phyloP scores from a whole-genome alignment of 2,888 invertebrate species.

The Erebia aethiops region DNA sequence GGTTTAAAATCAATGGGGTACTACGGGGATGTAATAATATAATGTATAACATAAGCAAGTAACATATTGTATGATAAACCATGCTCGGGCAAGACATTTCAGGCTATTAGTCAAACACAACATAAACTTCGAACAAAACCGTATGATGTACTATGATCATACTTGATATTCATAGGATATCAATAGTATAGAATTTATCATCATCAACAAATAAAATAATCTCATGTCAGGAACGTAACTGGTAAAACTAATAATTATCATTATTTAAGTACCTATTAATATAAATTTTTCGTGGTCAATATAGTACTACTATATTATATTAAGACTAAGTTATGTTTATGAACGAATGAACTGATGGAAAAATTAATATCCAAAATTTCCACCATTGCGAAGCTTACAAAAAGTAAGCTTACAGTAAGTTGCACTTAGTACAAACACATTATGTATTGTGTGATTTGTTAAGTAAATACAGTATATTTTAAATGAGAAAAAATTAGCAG shows the following conservation, averaged over 20 bases:
- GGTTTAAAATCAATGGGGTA: conserved; percentile 42
- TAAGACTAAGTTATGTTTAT: too few relatives aligned
- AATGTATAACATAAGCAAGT: conserved; percentile 18
- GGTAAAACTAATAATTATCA: conserved; percentile 45
- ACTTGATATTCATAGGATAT: conserved; percentile 15
- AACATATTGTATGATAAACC: conserved; percentile 43
- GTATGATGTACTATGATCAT: conserved; percentile 13
- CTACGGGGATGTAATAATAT: conserved; percentile 38
- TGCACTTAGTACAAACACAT: too few relatives aligned
- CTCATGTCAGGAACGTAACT: conserved; percentile 61
- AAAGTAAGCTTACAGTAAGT: too few relatives aligned
- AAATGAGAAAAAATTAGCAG: too few relatives aligned
- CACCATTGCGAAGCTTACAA: too few relatives aligned
- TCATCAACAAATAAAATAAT: conserved; percentile 72
- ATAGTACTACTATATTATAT: too few relatives aligned
- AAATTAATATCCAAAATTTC: too few relatives aligned
- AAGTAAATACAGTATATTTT: too few relatives aligned
- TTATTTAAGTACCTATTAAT: not conserved
- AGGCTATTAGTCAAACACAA: conserved; percentile 75
- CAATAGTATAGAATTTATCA: conserved; percentile 47
- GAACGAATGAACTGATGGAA: too few relatives aligned
- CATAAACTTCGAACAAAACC: conserved; percentile 57
- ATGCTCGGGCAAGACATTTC: conserved; percentile 65
- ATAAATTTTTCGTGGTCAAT: not conserved
- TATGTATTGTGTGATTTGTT: too few relatives aligned